Percentiles rank a stretch among this genome's conserved stretches.
These are phyloP conservation scores for Myrmecobius fasciatus DNA, from an alignment of 2,113 vertebrate species.

Conservation along the genomic window DNA sequence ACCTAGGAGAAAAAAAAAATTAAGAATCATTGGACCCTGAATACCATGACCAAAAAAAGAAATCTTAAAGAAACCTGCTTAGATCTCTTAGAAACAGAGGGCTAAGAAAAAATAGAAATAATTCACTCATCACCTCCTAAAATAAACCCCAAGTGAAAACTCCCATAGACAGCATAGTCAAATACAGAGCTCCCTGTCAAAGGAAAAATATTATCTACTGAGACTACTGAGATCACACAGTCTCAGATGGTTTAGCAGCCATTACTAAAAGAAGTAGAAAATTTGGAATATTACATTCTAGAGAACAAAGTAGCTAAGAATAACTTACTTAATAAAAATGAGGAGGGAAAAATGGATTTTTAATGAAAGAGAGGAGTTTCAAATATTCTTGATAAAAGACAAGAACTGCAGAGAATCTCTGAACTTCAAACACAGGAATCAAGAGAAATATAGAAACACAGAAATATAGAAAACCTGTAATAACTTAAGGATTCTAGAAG, in stretches of 20 bases:
- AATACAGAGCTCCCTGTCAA: neutral
- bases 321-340: neutral
- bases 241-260: neutral
- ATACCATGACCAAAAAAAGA: neutral
- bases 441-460: neutral
- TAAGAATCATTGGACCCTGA: neutral
- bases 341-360: neutral
- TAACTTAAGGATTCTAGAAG: neutral
- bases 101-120: neutral
- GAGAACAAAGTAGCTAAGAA: neutral
- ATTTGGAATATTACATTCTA: neutral
- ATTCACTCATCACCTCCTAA: neutral
- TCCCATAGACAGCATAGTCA: neutral
- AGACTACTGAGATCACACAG: neutral
- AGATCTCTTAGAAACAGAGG: neutral
- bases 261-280: neutral
- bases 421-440: neutral
- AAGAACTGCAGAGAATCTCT: neutral
- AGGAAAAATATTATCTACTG: neutral
- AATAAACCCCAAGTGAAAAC: neutral
- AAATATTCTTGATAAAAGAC: neutral
- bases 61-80: neutral
- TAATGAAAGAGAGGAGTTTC: neutral
- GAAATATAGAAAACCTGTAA: too few relatives aligned
- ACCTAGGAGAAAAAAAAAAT: neutral